Evolutionary conservation across 2,888 invertebrate species (phyloP).

Genomic region (Plutella xylostella): DNA sequence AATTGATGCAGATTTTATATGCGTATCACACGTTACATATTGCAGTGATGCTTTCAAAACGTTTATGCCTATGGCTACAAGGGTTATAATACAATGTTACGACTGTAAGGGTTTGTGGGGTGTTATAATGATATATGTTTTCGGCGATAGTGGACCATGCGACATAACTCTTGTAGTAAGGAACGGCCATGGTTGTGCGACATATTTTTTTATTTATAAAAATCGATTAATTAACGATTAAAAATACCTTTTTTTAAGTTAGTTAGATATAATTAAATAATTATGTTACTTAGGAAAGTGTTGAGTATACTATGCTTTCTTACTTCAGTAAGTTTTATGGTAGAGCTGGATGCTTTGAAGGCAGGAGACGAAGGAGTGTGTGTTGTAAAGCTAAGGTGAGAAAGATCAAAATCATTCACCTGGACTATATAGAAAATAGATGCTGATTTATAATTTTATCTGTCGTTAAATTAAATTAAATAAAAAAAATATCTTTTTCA

Average conservation of each 20-base stretch:
- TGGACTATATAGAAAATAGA: too few relatives aligned
- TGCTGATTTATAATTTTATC: too few relatives aligned
- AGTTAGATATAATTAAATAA: too few relatives aligned
- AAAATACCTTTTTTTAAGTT: too few relatives aligned
- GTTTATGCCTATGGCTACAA: not conserved
- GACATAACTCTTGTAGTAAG: too few relatives aligned
- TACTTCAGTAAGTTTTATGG: too few relatives aligned
- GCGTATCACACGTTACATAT: slow-evolving; percentile 3
- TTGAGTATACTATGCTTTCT: too few relatives aligned
- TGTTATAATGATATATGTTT: not conserved
- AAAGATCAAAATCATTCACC: too few relatives aligned
- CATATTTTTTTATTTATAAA: too few relatives aligned
- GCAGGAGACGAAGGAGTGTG: slow-evolving; percentile 31
- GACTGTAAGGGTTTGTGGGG: not conserved
- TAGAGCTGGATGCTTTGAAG: slow-evolving; percentile 22
- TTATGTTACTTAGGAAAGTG: too few relatives aligned
- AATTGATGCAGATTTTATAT: slow-evolving; percentile 3
- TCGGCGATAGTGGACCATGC: not conserved
- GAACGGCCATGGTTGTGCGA: not conserved
- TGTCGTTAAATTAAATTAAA: too few relatives aligned
- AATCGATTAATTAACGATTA: too few relatives aligned
- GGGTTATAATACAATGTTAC: not conserved
- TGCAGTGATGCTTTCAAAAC: not conserved
- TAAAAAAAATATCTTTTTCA: slow-evolving; percentile 22
- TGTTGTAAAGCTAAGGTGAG: slow-evolving; percentile 28